Evolutionary conservation across 37 sponge, comb jelly and placozoan species (phyloP), one percentile per base, ranked within the genome.

Genomic region (Crambe crambe): DNA sequence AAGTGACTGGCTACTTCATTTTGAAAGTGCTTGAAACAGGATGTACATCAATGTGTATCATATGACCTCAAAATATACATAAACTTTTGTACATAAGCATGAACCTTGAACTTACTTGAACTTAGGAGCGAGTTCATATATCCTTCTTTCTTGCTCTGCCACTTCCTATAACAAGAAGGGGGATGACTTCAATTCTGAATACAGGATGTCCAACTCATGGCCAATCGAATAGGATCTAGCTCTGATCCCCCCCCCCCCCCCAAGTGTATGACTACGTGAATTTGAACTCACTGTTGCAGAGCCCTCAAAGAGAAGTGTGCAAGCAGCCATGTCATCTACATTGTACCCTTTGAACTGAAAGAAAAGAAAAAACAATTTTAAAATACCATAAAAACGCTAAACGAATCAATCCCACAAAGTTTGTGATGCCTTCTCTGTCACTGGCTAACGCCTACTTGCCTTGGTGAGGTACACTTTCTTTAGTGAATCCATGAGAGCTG

Each of bases 291-390:
- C 95, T 69, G 83, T 81, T 29, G 85, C 77, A 27, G 92, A 73
- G 60, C 97, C 97, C 56, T 97, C 97, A 57, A 94, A 86, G 9
- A 97, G 78, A 43, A 97, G 51, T 0, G 97, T 97, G 72, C 91
- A 90, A 17, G 89, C 91, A 10, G 83, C 58, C 69, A 91, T 85
- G 63, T 89, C 75, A 26, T 91, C 73, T 17, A 77, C 68, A 69
- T 97, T 90, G 80, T 89, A 94, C 3, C 97, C 93, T 80, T 91
- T 94, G 86, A 97, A 93, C 95, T 92, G 85, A 15, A 41, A 29
- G 18, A 20, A 72, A n/a, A 32, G 44, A 20, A 70, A 22, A n/a
- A n/a, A n/a, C n/a, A n/a, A n/a, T n/a, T n/a, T n/a, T n/a, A n/a
- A n/a, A n/a, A n/a, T n/a, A n/a, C n/a, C n/a, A n/a, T n/a, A n/a